Percentiles rank a stretch among this genome's conserved stretches.
Evolutionary conservation across 2,888 invertebrate genomes (phyloP).

Genomic region (Caenorhabditis sp.): DNA sequence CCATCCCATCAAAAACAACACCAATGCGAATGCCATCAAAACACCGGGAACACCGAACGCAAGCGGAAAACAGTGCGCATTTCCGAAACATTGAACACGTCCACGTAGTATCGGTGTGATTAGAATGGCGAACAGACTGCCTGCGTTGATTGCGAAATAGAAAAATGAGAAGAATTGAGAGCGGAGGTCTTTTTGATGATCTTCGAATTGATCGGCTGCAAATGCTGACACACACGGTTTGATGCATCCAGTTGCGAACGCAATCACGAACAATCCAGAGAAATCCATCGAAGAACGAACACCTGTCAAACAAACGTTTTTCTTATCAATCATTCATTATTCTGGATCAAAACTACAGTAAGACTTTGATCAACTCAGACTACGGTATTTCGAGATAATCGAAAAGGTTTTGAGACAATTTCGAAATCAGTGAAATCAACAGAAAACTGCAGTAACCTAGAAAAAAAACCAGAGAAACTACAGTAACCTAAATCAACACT

Average conservation of each 20-base stretch:
- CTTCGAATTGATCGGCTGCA: slow-evolving; percentile 82
- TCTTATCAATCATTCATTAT: too few relatives aligned
- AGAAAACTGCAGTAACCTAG: too few relatives aligned
- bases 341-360: too few relatives aligned
- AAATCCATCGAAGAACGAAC: slow-evolving; percentile 71
- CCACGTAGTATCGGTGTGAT: slow-evolving; percentile 68
- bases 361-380: too few relatives aligned
- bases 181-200: slow-evolving; percentile 79
- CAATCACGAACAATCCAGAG: slow-evolving; percentile 80
- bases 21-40: slow-evolving; percentile 65
- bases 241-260: slow-evolving; percentile 90
- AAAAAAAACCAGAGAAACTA: too few relatives aligned
- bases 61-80: slow-evolving; percentile 68
- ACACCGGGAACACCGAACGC: slow-evolving; percentile 70
- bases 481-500: too few relatives aligned
- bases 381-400: too few relatives aligned
- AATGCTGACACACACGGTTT: slow-evolving; percentile 94
- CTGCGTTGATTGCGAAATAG: slow-evolving; percentile 89
- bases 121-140: slow-evolving; percentile 73
- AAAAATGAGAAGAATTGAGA: slow-evolving; percentile 90
- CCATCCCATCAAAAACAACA: slow-evolving; percentile 66
- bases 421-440: too few relatives aligned
- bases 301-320: too few relatives aligned
- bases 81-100: slow-evolving; percentile 66
- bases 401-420: too few relatives aligned